A percentile compares a stretch with the other conserved stretches of the same genome.
These are phyloP conservation scores for Chironomus tentans DNA, from an alignment of 2,888 invertebrate genomes.

Conservation along the genomic window DNA sequence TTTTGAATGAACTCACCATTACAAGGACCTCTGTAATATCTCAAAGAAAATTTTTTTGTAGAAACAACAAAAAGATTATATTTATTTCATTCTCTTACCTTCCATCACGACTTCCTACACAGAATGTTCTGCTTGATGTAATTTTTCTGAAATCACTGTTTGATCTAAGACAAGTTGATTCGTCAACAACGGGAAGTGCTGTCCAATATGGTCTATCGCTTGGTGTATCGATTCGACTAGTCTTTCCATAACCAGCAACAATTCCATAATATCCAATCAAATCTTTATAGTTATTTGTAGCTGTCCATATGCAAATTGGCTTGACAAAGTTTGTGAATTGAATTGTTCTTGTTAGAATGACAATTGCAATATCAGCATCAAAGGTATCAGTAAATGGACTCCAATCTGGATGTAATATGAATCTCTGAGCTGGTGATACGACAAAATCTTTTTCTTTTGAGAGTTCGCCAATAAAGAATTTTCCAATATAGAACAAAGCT, in stretches of 20 bases:
- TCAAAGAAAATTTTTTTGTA: not conserved
- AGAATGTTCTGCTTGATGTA: slow-evolving; percentile 44
- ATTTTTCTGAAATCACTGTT: slow-evolving; percentile 37
- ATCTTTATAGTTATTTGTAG: slow-evolving; percentile 30
- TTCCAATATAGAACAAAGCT: slow-evolving; percentile 11
- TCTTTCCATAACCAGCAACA: slow-evolving; percentile 31
- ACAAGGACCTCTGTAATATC: not conserved
- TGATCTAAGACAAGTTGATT: slow-evolving; percentile 45
- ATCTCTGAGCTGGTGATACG: not conserved
- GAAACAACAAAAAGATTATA: not conserved
- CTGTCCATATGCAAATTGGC: slow-evolving; percentile 45
- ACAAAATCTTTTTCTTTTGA: not conserved
- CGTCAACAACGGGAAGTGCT: slow-evolving; percentile 44
- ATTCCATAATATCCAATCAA: slow-evolving; percentile 37
- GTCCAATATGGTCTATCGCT: slow-evolving; percentile 42
- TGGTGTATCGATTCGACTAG: not conserved
- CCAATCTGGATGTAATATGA: slow-evolving; percentile 12
- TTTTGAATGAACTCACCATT: not conserved
- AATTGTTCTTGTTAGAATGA: slow-evolving; percentile 42
- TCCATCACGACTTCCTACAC: slow-evolving; percentile 30
- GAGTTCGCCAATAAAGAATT: not conserved
- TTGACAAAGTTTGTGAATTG: slow-evolving; percentile 42
- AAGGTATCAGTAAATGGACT: not conserved
- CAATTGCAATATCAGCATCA: slow-evolving; percentile 46
- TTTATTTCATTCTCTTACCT: not conserved